Percentiles rank a stretch among this genome's conserved stretches.
Conservation (phyloP, 2,113 vertebrate genomes). For the Puntigrus tetrazona region DNA sequence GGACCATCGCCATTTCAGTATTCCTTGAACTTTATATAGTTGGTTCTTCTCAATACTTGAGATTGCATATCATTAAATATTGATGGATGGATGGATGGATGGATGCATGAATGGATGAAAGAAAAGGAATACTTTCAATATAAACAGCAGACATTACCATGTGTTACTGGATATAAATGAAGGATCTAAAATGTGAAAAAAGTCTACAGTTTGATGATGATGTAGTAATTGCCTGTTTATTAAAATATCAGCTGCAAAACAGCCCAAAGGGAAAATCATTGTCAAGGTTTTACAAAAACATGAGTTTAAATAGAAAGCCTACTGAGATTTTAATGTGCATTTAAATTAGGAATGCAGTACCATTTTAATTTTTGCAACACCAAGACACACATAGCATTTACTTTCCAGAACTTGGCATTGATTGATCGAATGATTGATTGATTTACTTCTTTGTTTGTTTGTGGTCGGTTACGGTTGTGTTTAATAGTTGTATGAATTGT, state of each 20-base stretch:
- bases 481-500: neutral
- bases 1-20: conserved; percentile 13
- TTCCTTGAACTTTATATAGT: neutral
- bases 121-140: no score
- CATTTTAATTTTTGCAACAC: no score
- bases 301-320: no score
- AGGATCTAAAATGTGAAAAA: neutral
- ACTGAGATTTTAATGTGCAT: no score
- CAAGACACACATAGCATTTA: no score
- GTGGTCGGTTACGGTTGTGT: neutral
- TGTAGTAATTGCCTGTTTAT: neutral
- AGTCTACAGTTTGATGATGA: neutral
- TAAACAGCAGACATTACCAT: neutral
- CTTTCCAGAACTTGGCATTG: no score
- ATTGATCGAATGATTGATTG: no score
- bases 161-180: neutral
- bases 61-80: neutral
- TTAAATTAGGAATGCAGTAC: no score
- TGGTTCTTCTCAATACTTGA: neutral
- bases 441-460: no score
- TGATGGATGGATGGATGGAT: neutral
- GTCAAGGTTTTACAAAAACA: no score
- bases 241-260: neutral
- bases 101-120: no score
- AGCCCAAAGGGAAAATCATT: neutral